Conservation (phyloP, 1,140 invertebrate species). For the Planococcus citri region DNA sequence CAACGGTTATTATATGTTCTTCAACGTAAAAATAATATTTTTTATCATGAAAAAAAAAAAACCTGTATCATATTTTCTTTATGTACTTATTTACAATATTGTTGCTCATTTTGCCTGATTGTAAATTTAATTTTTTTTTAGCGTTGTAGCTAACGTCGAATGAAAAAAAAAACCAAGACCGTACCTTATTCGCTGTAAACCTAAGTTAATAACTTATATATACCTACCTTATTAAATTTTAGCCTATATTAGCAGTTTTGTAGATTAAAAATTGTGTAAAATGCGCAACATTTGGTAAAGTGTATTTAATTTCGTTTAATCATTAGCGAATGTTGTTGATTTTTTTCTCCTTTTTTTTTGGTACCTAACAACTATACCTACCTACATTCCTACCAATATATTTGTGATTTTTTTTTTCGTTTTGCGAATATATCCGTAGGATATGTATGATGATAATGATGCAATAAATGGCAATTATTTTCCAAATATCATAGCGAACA, state of each 20-base stretch:
- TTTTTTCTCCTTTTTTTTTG: no score
- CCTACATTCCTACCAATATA: no score
- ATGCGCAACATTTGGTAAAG: neutral
- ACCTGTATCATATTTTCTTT: neutral
- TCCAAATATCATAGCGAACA: no score
- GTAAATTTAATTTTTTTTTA: neutral
- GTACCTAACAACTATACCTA: no score
- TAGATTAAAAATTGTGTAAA: neutral
- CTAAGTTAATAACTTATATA: neutral
- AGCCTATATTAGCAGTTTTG: neutral
- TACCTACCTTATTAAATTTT: neutral
- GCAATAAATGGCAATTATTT: no score
- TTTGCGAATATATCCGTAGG: no score
- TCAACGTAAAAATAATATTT: neutral
- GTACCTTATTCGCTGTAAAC: neutral
- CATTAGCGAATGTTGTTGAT: neutral
- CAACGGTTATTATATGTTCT: neutral
- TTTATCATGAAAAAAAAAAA: no score
- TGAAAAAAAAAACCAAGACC: neutral
- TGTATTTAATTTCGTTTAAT: neutral
- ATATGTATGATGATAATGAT: no score
- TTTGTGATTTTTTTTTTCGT: no score
- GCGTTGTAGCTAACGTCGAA: neutral
- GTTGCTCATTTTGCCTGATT: neutral
- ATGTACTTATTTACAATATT: slow-evolving; percentile 3